Evolutionary conservation across 2,888 invertebrate genomes (phyloP), one percentile per base, ranked within the genome.

Genomic region (Oscheius myriophilus): DNA sequence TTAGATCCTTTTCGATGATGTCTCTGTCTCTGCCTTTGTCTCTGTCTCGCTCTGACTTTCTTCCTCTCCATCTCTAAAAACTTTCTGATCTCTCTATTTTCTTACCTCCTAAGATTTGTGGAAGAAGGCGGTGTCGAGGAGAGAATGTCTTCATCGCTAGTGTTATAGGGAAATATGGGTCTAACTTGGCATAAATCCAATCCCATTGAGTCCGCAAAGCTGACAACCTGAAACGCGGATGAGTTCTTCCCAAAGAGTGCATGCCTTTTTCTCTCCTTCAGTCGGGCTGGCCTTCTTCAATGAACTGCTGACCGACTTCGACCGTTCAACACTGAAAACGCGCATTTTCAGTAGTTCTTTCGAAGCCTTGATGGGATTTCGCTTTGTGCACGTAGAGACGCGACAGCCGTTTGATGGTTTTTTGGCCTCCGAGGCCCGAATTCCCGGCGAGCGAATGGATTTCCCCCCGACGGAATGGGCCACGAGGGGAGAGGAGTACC

Each of bases 201-300:
- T 0, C 67, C 67, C 67, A 67, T 67, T 11, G 67, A 59, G 39
- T 67, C 67, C 1, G 67, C 67, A 25, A 67, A 67, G 26, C 61
- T 42, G 14, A 67, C 67, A 12, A 67, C 67, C 67, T 67, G 54
- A 12, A 63, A 61, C n/a, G 39, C 12, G 21, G 26, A 9, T 25
- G 11, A 54, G 6, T 53, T 39, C 1, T 25, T 25, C 4, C 1
- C 1, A 41, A 21, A n/a, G 21, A 43, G 9, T 12, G 23, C 1
- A n/a, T 41, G 61, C 67, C 43, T 67, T 67, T 43, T 67, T 67
- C 59, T 67, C 67, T 26, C 49, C 53, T 18, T 53, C 61, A 1
- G 59, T 61, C 25, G 52, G 51, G 14, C 21, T 52, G 45, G 61
- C 61, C 53, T 67, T 67, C 23, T 59, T 49, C 23, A 67, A 52